Conservation (phyloP, 2,888 invertebrate species). For the Heliconius cydno region DNA sequence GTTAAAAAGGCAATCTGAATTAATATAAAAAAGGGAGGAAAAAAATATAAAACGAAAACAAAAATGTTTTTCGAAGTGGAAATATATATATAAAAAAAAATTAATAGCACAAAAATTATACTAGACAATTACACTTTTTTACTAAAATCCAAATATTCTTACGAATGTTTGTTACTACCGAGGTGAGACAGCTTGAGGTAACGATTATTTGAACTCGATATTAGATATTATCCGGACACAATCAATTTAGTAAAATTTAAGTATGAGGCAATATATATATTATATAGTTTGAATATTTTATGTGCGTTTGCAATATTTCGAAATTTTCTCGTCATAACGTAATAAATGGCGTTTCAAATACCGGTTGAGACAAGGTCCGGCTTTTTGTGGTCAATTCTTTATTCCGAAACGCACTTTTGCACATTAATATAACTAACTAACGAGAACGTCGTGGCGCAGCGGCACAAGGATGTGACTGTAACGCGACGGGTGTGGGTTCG, state of each 20-base stretch:
- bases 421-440: background rate
- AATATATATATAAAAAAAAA: background rate
- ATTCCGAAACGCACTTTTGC: slow-evolving; percentile 9
- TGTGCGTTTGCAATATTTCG: slow-evolving; percentile 2
- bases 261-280: background rate
- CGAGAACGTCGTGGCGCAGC: too few relatives aligned
- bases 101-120: background rate
- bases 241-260: slow-evolving; percentile 21
- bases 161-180: background rate
- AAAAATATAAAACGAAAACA: background rate
- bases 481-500: too few relatives aligned
- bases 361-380: slow-evolving; percentile 20
- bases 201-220: slow-evolving; percentile 14
- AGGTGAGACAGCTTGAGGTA: slow-evolving; percentile 3
- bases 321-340: slow-evolving; percentile 24
- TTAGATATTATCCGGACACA: background rate
- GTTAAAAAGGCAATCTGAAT: background rate
- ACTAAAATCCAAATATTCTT: background rate
- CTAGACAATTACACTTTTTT: too few relatives aligned
- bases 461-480: too few relatives aligned
- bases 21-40: too few relatives aligned
- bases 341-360: slow-evolving; percentile 18
- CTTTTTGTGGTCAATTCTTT: background rate
- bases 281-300: slow-evolving; percentile 13
- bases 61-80: background rate